Evolutionary conservation across 2,113 vertebrate genomes (phyloP).

Genomic region (Corapipo altera): DNA sequence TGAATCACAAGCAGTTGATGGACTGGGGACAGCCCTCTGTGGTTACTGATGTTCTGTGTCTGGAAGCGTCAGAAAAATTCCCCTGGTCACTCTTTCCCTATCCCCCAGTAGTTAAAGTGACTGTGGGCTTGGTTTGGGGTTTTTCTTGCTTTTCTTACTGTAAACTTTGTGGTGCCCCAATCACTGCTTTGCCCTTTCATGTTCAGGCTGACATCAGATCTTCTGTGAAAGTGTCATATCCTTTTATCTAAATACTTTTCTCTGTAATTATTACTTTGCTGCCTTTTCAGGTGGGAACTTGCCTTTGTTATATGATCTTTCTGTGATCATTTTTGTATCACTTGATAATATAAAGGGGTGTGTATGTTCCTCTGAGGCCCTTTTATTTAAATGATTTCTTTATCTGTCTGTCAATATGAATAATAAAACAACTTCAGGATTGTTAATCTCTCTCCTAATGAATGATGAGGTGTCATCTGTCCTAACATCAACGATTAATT

Average conservation of each 20-base stretch:
- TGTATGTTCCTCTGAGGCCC: not conserved
- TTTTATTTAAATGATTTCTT: conserved; percentile 23
- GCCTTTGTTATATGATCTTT: conserved; percentile 23
- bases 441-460: not conserved
- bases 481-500: not conserved
- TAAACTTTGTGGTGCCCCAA: not conserved
- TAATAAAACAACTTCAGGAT: not conserved
- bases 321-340: conserved; percentile 40
- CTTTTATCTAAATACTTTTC: conserved; percentile 54
- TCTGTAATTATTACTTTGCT: conserved; percentile 41
- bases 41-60: not conserved
- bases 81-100: not conserved
- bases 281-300: conserved; percentile 28
- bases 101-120: not conserved
- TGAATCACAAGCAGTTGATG: not conserved
- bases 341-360: not conserved
- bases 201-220: conserved; percentile 9
- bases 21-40: not conserved
- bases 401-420: not conserved
- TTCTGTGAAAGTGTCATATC: not conserved
- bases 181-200: conserved; percentile 31
- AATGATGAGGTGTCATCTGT: not conserved
- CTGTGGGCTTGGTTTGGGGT: not conserved
- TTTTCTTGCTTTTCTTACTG: not conserved
- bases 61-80: not conserved